Base-by-base conservation (phyloP, 2,113 vertebrate genomes). In the Sarotherodon lohbergeri region DNA sequence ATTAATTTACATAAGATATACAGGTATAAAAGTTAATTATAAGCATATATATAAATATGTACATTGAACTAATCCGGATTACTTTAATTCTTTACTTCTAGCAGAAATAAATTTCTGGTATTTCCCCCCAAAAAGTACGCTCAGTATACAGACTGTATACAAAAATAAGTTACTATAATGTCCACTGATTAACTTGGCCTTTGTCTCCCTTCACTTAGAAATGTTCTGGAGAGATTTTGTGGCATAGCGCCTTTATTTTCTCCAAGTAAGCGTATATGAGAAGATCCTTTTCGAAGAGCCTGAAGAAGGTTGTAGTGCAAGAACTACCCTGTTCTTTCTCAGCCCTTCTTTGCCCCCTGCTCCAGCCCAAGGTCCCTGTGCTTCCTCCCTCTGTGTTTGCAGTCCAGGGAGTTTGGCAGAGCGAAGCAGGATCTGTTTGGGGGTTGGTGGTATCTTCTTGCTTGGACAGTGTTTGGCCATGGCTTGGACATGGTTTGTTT, bases 1-100 rank as follows among this genome's bases (percentile, higher is more conserved):
- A 96, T 97, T 97, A 97, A 95, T 95, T 95, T 94, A 96, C 95
- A 96, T 92, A 91, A 95, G 93, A 96, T 95, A 96, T 93, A 94
- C 93, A 95, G 92, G 86, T 95, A 96, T 95, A 95, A 95, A 95
- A 90, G 91, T 93, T 94, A 93, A 95, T 89, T 36, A 59, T 56
- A 91, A 80, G 63, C 55, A 83, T 84, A 56, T 83, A 94, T 88
- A 90, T 92, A 92, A 89, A 79, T 94, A 95, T 95, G 87, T 96
- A 95, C 91, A 95, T 95, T 95, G 93, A 93, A 94, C 82, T 91
- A 90, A 90, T 94, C 89, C 85, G 79, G 94, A 90, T 95, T 90
- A 93, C 90, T 89, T 94, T 87, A 92, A 92, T 93, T 95, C 50
- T 90, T 94, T 59, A 94, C 88, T 91, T 86, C 83, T 91, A 88